A percentile compares a stretch with the other conserved stretches of the same genome.
Conservation (phyloP, 35 echinoderm and acorn worm genomes). For the Hemicentrotus pulcherrimus region DNA sequence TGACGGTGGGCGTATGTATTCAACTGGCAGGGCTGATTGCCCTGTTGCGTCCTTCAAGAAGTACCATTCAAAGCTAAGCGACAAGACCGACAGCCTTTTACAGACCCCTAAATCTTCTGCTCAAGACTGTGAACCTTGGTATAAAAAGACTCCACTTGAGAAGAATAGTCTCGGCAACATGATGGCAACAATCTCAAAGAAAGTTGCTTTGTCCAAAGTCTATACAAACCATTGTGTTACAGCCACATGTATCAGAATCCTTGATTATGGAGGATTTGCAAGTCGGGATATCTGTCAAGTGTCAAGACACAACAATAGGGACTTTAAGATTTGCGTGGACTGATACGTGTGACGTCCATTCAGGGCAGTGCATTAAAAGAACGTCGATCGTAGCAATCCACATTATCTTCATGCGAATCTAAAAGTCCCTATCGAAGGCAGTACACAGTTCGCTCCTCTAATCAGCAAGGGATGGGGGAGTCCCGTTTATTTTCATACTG, state of each 20-base stretch:
- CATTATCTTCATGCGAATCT: too few species aligned
- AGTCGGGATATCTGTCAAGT: not conserved
- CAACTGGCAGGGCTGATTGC: not conserved
- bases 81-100: not conserved
- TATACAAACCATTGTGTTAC: not conserved
- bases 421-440: too few species aligned
- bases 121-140: not conserved
- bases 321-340: too few species aligned
- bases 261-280: not conserved
- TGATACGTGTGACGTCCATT: too few species aligned
- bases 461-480: too few species aligned
- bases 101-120: not conserved
- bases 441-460: too few species aligned
- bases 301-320: not conserved
- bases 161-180: not conserved
- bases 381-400: too few species aligned
- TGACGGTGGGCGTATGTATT: not conserved
- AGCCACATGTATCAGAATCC: not conserved
- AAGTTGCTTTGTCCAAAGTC: not conserved
- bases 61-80: not conserved
- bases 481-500: too few species aligned
- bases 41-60: not conserved
- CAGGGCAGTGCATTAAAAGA: too few species aligned
- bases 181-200: not conserved
- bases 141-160: not conserved